Evolutionary conservation across 1,140 invertebrate genomes (phyloP).

Genomic region (Cepaea nemoralis): DNA sequence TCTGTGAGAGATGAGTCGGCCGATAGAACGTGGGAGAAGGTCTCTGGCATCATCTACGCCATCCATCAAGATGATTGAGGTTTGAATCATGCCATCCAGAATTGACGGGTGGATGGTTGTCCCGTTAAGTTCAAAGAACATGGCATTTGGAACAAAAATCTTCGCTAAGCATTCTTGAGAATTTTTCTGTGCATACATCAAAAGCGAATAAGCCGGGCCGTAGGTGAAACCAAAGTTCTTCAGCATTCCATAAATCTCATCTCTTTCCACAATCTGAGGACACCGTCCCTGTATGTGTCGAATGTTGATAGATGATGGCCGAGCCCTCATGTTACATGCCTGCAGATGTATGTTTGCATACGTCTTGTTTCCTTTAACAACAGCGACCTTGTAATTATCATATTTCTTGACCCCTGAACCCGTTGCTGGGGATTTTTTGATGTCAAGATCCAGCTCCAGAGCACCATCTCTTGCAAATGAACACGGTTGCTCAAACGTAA

Average conservation of each 20-base stretch:
- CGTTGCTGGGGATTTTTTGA: not conserved
- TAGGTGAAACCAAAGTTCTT: slow-evolving; percentile 51
- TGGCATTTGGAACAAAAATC: slow-evolving; percentile 42
- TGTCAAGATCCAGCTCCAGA: slow-evolving; percentile 18
- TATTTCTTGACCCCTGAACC: not conserved
- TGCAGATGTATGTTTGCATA: slow-evolving; percentile 25
- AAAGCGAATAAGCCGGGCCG: slow-evolving; percentile 48
- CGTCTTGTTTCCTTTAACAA: slow-evolving; percentile 12
- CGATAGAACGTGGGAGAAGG: slow-evolving; percentile 34
- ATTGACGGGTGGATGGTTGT: slow-evolving; percentile 55
- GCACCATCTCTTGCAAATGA: slow-evolving; percentile 5
- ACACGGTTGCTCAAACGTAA: slow-evolving; percentile 41
- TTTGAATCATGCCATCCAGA: slow-evolving; percentile 55
- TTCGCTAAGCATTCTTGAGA: slow-evolving; percentile 51
- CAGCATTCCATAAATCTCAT: slow-evolving; percentile 50
- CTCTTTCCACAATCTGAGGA: slow-evolving; percentile 38
- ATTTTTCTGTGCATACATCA: slow-evolving; percentile 42
- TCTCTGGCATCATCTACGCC: slow-evolving; percentile 37
- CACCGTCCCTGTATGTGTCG: slow-evolving; percentile 48
- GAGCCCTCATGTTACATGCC: not conserved
- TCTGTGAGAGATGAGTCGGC: slow-evolving; percentile 30
- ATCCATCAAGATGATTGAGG: slow-evolving; percentile 41
- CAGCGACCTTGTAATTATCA: slow-evolving; percentile 20
- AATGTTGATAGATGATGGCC: slow-evolving; percentile 27
- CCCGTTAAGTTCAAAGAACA: slow-evolving; percentile 44